Evolutionary conservation across 2,888 invertebrate species (phyloP), one percentile per base, ranked within the genome.

Genomic region (Mycalesis mineus): DNA sequence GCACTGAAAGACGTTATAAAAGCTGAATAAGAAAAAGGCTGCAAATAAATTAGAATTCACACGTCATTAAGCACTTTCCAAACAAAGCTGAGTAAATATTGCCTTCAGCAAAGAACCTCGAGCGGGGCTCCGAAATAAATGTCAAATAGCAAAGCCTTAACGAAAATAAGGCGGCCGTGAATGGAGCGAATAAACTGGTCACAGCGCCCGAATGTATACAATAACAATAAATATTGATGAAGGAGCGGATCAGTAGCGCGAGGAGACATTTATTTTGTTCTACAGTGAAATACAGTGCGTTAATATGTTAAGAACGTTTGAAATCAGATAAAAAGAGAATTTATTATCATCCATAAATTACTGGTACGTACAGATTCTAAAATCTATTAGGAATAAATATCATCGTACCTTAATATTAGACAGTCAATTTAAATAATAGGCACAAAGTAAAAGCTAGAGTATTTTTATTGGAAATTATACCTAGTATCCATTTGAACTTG

Each of bases 91-190:
- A 29, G 45, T 13, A 36, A 36, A 36, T 15, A 36, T 33, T 48
- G 29, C 33, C 33, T 36, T 17, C 29, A 2, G 9, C 14, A 36
- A 31, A 31, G 45, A 40, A 52, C 13, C 17, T 33, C 51, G 15
- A 47, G 48, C 17, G 29, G 31, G 37, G 42, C 40, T 60, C 64
- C 70, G 68, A 64, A 73, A 80, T 80, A 80, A 80, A 80, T 71
- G 82, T 81, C 59, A 59, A 62, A 58, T 50, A 55, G 49, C 57
- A 78, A 73, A 15, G 47, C 51, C 47, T 57, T 60, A 62, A 60
- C 62, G 51, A 60, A 55, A 60, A 61, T 57, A 60, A 60, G 50
- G 42, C 49, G 50, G 52, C 33, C 41, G 44, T 41, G 56, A 44
- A 48, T 37, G 36, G 42, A 42, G 29, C 42, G 37, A 50, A 50